phyloP scores from a whole-genome alignment of 2,797 vertebrate species.

The Chromobotia macracanthus region DNA sequence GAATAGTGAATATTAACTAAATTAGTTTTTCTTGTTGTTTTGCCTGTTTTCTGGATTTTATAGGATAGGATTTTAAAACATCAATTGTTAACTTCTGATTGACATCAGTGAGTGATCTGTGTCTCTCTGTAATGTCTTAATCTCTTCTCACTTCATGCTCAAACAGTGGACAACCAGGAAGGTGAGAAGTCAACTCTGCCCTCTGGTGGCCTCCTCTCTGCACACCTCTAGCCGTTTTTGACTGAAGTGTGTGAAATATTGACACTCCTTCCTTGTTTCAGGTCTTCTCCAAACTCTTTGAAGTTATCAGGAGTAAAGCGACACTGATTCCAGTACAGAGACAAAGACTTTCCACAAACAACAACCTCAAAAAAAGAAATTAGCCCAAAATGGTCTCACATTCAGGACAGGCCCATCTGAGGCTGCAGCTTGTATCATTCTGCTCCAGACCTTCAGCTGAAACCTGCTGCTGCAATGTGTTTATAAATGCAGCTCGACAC shows the following conservation, averaged over 20 bases:
- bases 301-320: slow-evolving; percentile 83
- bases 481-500: no score
- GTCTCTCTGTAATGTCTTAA: slow-evolving; percentile 5
- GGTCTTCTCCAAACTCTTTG: slow-evolving; percentile 89
- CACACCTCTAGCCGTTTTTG: neutral
- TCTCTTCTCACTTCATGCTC: slow-evolving; percentile 65
- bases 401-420: no score
- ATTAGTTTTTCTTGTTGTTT: no score
- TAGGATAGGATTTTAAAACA: neutral
- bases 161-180: slow-evolving; percentile 87
- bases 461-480: neutral
- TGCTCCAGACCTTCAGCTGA: no score
- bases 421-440: no score
- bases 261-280: slow-evolving; percentile 75
- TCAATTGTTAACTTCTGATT: no score
- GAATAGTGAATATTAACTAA: no score
- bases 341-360: slow-evolving; percentile 83
- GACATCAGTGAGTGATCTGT: neutral
- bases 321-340: slow-evolving; percentile 74
- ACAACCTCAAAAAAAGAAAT: slow-evolving; percentile 90
- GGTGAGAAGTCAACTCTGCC: slow-evolving; percentile 76
- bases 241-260: neutral
- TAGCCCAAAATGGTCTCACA: slow-evolving; percentile 63
- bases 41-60: no score
- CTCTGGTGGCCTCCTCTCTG: slow-evolving; percentile 60